Evolutionary conservation across 2,797 vertebrate species (phyloP).

Genomic region (Mormyrops boulengeri): DNA sequence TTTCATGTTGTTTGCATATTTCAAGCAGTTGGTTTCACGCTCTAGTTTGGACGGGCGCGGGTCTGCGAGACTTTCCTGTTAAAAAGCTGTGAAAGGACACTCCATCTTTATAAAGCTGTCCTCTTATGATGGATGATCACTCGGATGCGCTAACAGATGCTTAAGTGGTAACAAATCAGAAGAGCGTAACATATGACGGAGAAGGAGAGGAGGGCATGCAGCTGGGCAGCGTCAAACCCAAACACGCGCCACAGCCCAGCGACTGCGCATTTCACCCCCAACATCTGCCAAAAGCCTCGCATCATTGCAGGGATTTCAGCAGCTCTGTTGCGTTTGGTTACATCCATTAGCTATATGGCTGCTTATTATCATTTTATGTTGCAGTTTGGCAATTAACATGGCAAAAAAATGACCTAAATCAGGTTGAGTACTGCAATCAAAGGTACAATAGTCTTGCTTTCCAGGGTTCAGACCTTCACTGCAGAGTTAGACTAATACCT

Average conservation of each 20-base stretch:
- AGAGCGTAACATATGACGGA: not conserved
- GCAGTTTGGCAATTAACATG: not conserved
- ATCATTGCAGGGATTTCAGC: not conserved
- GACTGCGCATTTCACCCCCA: not conserved
- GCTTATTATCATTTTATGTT: not conserved
- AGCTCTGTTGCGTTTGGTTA: not conserved
- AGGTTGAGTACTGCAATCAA: not conserved
- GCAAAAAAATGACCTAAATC: not conserved
- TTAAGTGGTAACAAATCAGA: constrained; percentile 10
- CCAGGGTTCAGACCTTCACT: not conserved
- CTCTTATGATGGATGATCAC: constrained; percentile 10
- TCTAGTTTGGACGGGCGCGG: not conserved
- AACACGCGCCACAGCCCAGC: not conserved
- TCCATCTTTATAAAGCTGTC: constrained; percentile 11
- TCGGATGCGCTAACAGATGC: not conserved
- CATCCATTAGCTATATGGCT: not conserved
- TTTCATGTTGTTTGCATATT: not conserved
- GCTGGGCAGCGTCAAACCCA: not conserved
- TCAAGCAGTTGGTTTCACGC: not conserved
- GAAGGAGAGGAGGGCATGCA: not conserved
- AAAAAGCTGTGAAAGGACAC: not conserved
- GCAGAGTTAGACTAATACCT: not conserved
- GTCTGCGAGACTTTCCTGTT: not conserved
- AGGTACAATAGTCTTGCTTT: not conserved
- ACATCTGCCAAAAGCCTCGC: not conserved